Evolutionary conservation across 2,113 vertebrate species (phyloP), one percentile per base, ranked within the genome.

Genomic region (Aptenodytes forsteri): DNA sequence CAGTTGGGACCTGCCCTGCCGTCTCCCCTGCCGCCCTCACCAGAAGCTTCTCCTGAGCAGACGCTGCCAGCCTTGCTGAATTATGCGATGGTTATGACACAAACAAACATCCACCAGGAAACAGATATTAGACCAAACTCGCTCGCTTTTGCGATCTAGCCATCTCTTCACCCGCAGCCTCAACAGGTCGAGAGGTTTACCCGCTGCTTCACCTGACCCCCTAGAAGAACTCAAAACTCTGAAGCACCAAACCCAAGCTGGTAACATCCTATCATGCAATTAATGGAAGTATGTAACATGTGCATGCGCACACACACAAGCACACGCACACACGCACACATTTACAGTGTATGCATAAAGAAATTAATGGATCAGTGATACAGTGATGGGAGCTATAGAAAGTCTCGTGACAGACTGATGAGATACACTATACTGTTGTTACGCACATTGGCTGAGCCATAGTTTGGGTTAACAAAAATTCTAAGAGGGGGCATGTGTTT

Each of bases 341-440:
- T 78, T 93, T 95, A 97, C 95, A 80, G 94, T 93, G 87, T 96
- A 97, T 97, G 96, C 88, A 97, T 86, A 80, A 82, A 94, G 93
- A 83, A 96, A 97, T 93, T 93, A 95, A 97, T 97, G 97, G 87
- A 87, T 93, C 97, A 80, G 96, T 94, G 97, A 95, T 83, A 95
- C 79, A 59, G 76, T 69, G 94, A 98, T 97, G 94, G 86, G 81
- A 96, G 81, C 93, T 91, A 66, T 21, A 94, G 90, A 61, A 91
- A 87, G 85, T 90, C 90, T 93, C 22, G 88, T 69, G 88, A 95
- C 83, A 89, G 89, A 94, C 78, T 91, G 89, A 96, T 96, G 96
- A 91, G 76, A 46, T 87, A 94, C 81, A 46, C 88, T 83, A 40
- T 36, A 49, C 72, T 87, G 76, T 46, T 87, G 65, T 94, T 93